Evolutionary conservation across 2,113 vertebrate species (phyloP).

Genomic region (Pipra filicauda): DNA sequence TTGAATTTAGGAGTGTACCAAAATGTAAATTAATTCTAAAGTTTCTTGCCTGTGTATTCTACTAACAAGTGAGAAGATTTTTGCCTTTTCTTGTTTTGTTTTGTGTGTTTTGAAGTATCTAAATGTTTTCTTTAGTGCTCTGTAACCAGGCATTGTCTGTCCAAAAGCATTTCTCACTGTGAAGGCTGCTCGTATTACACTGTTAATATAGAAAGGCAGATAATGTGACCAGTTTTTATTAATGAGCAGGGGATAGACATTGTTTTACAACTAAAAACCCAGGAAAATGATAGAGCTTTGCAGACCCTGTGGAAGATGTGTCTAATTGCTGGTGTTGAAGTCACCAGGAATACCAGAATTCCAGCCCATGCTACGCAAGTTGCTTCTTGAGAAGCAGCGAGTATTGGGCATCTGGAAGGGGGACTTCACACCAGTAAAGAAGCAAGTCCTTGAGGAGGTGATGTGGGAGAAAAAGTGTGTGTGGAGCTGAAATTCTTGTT

Average conservation of each 20-base stretch:
- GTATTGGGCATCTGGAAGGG: background rate
- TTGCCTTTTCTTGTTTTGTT: background rate
- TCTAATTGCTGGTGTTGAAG: background rate
- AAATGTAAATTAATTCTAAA: constrained; percentile 69
- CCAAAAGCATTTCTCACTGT: background rate
- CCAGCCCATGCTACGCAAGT: background rate
- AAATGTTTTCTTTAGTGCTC: constrained; percentile 3
- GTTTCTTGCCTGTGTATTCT: constrained; percentile 58
- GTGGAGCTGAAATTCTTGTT: background rate
- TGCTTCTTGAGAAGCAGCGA: background rate
- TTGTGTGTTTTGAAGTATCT: background rate
- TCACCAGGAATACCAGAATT: background rate
- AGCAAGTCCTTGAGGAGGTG: background rate
- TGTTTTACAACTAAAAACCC: background rate
- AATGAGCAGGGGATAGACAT: background rate
- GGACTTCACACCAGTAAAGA: background rate
- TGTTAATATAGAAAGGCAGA: background rate
- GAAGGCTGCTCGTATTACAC: background rate
- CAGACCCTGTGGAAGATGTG: background rate
- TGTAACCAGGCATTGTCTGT: background rate
- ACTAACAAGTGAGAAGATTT: constrained; percentile 44
- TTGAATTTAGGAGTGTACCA: constrained; percentile 60
- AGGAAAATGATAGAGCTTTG: background rate
- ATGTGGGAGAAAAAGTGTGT: background rate
- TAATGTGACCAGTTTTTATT: background rate